These are phyloP conservation scores for Amphipoea oculea DNA, from an alignment of 2,888 invertebrate species.

Conservation along the genomic window DNA sequence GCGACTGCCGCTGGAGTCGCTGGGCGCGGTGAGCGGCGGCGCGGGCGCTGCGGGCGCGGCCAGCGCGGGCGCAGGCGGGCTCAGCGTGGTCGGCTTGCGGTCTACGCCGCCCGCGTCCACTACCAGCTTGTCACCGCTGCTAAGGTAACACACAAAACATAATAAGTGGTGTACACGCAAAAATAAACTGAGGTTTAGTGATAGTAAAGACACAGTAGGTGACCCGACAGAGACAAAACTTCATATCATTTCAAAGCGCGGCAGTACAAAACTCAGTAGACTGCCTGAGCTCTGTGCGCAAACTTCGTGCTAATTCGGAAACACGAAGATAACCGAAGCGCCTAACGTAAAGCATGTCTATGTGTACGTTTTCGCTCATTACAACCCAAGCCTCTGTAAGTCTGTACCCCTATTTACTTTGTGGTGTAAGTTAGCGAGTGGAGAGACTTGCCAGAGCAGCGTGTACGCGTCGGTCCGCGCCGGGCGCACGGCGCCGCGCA, in stretches of 20 bases:
- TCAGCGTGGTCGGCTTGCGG: constrained; percentile 33
- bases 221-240: neutral
- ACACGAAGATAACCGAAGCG: neutral
- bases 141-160: neutral
- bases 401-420: constrained; percentile 3
- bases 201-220: neutral
- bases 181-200: neutral
- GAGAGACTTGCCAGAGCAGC: constrained; percentile 32
- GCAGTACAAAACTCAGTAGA: neutral
- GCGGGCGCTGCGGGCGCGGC: neutral
- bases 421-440: neutral
- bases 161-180: neutral
- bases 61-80: constrained; percentile 2
- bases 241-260: neutral
- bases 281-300: neutral
- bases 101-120: constrained; percentile 79
- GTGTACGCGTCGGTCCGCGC: constrained; percentile 53
- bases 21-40: neutral
- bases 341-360: neutral
- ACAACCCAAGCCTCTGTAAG: neutral
- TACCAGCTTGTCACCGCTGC: constrained; percentile 74
- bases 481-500: constrained; percentile 79
- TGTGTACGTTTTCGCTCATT: neutral
- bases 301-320: neutral
- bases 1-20: constrained; percentile 39